These are phyloP conservation scores for Bombus cullumanus DNA, from an alignment of 1,140 invertebrate genomes.

Conservation along the genomic window DNA sequence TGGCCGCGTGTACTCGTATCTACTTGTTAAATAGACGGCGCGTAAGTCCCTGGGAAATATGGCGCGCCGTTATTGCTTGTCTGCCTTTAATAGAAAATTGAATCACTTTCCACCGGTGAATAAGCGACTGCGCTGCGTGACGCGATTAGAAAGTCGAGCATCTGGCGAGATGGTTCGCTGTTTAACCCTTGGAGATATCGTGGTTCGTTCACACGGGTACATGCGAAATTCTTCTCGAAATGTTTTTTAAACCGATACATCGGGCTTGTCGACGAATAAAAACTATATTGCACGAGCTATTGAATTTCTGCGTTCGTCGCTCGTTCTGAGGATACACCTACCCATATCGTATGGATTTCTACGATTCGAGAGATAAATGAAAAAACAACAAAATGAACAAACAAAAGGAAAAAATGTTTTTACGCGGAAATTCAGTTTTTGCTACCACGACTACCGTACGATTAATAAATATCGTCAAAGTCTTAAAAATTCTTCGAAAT, in stretches of 20 bases:
- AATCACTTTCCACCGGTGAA: slow-evolving; percentile 24
- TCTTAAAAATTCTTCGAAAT: no score
- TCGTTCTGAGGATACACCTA: no score
- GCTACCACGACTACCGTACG: background rate
- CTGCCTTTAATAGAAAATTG: slow-evolving; percentile 21
- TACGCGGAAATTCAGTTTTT: background rate
- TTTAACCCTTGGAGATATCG: no score
- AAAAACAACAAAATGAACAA: no score
- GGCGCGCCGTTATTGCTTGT: slow-evolving; percentile 10
- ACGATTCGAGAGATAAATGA: background rate
- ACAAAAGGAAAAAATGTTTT: background rate
- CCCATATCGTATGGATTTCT: background rate
- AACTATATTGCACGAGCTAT: background rate
- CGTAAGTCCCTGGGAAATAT: slow-evolving; percentile 23
- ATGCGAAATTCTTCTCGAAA: background rate
- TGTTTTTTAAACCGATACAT: background rate
- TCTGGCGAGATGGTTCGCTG: background rate
- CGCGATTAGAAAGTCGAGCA: slow-evolving; percentile 27
- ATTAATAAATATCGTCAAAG: background rate
- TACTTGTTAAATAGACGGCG: background rate
- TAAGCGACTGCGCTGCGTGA: background rate
- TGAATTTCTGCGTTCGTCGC: background rate
- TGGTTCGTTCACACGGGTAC: background rate
- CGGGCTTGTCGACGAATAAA: no score
- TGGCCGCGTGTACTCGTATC: no score